Conservation (phyloP, 2,113 vertebrate species). For the Cygnus atratus region DNA sequence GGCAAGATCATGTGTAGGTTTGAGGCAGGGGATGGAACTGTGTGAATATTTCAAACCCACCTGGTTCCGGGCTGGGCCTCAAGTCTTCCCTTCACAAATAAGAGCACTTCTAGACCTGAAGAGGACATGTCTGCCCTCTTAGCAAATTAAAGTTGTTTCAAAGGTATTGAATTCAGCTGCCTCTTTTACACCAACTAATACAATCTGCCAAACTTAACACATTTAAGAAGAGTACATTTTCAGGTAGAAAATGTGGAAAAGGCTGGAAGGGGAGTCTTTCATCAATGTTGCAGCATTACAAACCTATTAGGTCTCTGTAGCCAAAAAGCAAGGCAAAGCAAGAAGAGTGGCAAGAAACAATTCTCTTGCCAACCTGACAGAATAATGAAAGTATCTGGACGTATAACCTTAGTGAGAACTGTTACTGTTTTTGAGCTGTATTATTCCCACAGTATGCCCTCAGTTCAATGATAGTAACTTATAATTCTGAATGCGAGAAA, state of each 20-base stretch:
- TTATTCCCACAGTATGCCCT: not conserved
- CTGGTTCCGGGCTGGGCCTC: not conserved
- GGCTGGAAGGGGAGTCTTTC: not conserved
- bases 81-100: not conserved
- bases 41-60: not conserved
- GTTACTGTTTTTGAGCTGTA: not conserved
- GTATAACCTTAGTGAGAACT: not conserved
- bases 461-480: not conserved
- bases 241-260: not conserved
- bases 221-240: not conserved
- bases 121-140: not conserved
- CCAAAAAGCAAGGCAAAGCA: not conserved
- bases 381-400: not conserved
- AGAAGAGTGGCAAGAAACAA: not conserved
- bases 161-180: not conserved
- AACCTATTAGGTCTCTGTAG: not conserved
- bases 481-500: not conserved
- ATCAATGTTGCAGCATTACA: not conserved
- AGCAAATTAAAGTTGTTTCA: not conserved
- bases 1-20: accelerated
- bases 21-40: not conserved
- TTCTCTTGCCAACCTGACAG: not conserved
- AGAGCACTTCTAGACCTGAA: not conserved
- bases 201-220: not conserved
- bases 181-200: not conserved